Percentiles rank a stretch among this genome's conserved stretches.
These are phyloP conservation scores for Morpho achilles DNA, from an alignment of 2,888 invertebrate species.

Conservation along the genomic window DNA sequence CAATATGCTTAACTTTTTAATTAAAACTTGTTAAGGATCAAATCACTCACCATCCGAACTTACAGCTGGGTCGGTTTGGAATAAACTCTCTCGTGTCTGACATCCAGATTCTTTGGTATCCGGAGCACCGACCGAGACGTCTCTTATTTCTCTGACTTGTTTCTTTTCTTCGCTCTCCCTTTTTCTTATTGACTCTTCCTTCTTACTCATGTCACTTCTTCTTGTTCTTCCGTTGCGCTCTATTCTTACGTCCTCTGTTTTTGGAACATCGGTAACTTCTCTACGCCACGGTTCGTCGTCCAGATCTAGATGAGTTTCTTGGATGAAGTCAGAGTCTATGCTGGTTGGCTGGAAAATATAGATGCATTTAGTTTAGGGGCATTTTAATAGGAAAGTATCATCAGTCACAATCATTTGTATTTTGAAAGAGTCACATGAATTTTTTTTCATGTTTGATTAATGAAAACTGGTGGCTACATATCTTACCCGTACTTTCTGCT, in stretches of 20 bases:
- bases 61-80: constrained; percentile 65
- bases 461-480: no score
- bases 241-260: constrained; percentile 51
- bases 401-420: neutral
- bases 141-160: constrained; percentile 64
- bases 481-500: constrained; percentile 47
- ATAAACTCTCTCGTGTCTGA: constrained; percentile 90
- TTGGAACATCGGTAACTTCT: constrained; percentile 47
- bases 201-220: constrained; percentile 57
- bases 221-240: constrained; percentile 59
- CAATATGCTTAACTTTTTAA: no score
- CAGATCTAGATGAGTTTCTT: constrained; percentile 59
- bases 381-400: neutral
- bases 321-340: constrained; percentile 64
- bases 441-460: neutral
- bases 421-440: neutral
- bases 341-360: constrained; percentile 51
- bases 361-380: neutral
- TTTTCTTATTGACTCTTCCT: constrained; percentile 56
- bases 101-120: constrained; percentile 79
- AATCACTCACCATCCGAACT: constrained; percentile 61
- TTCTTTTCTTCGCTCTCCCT: constrained; percentile 51
- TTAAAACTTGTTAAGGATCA: neutral
- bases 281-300: constrained; percentile 62
- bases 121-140: constrained; percentile 66